A percentile compares a stretch with the other conserved stretches of the same genome.
phyloP scores from a whole-genome alignment of 2,797 vertebrate species.

The Calcarius lapponicus region DNA sequence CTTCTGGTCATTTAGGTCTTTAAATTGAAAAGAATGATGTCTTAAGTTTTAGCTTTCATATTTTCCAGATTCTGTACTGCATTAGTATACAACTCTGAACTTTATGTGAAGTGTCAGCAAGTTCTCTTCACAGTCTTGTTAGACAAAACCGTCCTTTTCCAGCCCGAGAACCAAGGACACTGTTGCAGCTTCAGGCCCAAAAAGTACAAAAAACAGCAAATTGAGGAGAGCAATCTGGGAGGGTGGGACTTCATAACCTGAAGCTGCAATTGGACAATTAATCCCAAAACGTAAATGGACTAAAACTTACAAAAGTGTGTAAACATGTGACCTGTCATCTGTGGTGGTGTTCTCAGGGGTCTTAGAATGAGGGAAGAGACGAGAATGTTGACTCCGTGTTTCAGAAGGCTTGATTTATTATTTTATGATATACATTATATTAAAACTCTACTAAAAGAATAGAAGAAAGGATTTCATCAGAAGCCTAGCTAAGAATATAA shows the following conservation, averaged over 20 bases:
- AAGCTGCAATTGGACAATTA: neutral
- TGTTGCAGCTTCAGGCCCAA: neutral
- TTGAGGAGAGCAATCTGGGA: neutral
- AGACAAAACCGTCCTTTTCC: neutral
- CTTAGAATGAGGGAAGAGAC: no score
- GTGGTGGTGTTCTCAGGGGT: no score
- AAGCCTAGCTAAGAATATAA: no score
- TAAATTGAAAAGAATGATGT: neutral
- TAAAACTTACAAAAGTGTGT: neutral
- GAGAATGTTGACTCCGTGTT: no score
- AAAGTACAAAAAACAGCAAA: fast-evolving
- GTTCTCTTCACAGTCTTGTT: neutral
- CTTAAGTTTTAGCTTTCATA: neutral
- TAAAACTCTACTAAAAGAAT: no score
- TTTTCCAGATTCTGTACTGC: neutral
- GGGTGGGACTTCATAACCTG: neutral
- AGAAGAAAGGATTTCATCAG: no score
- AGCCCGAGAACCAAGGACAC: neutral
- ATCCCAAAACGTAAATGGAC: neutral
- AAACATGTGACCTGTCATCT: fast-evolving
- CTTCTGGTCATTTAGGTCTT: neutral
- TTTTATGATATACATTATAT: no score
- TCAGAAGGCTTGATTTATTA: no score
- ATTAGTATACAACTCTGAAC: neutral
- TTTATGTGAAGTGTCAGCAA: neutral